Evolutionary conservation across 2,888 invertebrate species (phyloP), one percentile per base, ranked within the genome.

Genomic region (Lasioglossum calceatum): DNA sequence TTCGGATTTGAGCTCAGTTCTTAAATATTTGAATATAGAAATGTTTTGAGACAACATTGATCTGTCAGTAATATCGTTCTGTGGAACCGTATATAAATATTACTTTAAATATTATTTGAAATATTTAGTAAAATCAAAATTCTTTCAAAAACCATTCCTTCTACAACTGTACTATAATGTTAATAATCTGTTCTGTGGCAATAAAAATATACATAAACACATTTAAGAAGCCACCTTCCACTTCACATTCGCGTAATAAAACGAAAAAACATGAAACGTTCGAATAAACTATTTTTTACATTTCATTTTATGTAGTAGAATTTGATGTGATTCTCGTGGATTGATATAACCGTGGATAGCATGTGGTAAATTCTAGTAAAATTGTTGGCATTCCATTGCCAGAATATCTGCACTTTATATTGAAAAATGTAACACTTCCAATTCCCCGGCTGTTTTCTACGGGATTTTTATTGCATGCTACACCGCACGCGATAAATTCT

Each of bases 401-500:
- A 39, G 3, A 27, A 32, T 32, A 77, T 71, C 36, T 23, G 47
- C 67, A 16, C 74, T 54, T 50, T 61, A 79, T 67, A 54, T n/a
- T 32, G 79, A 42, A 79, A 74, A 74, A 67, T 74, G 36, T n/a
- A 67, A 73, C 64, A 42, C n/a, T 67, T 32, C 42, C 5, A 14
- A 14, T 42, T 44, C 19, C 2, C 61, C 42, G 19, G 4, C 50
- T 71, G 44, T 42, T 44, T 78, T 47, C 19, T 23, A 27, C 42
- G 58, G 58, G 42, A 78, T 70, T 77, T 82, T 85, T 54, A 78
- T 85, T 61, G 47, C 78, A 39, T 54, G 27, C 72, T 75, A n/a
- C 64, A n/a, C 44, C 36, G 12, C n/a, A 27, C 14, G 36, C 76
- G 76, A 85, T 85, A 85, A 85, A 83, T 85, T 76, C 79, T 77